A percentile compares a stretch with the other conserved stretches of the same genome.
Evolutionary conservation across 2,888 invertebrate genomes (phyloP).

Genomic region (Mythimna impura): DNA sequence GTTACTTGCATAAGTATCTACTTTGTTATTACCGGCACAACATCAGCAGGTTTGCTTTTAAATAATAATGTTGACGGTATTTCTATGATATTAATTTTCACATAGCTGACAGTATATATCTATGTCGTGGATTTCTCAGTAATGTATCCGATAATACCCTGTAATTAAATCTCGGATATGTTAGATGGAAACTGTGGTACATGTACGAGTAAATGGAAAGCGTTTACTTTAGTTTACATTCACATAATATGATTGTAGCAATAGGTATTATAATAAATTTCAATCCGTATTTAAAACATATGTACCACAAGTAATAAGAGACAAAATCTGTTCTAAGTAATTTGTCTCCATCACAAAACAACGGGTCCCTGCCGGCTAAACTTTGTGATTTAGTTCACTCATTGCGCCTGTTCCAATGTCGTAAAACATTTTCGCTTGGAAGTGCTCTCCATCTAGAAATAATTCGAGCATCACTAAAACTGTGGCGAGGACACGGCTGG

Average conservation of each 20-base stretch:
- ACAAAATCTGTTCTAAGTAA: conserved; percentile 54
- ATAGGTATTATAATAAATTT: conserved; percentile 4
- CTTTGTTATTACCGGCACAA: conserved; percentile 29
- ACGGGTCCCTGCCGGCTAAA: conserved; percentile 55
- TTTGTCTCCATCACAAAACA: conserved; percentile 61
- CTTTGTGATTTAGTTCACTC: conserved; percentile 65
- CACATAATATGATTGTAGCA: conserved; percentile 21
- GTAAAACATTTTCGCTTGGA: conserved; percentile 58
- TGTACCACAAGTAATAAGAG: conserved; percentile 40
- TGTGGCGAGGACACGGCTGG: conserved; percentile 65
- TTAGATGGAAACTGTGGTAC: conserved; percentile 33
- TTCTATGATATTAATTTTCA: not conserved
- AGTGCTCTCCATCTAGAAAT: conserved; percentile 63
- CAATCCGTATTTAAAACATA: no score
- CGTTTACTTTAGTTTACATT: conserved; percentile 27
- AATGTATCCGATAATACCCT: conserved; percentile 37
- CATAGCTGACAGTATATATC: not conserved
- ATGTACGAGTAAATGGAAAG: conserved; percentile 45
- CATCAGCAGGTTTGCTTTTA: conserved; percentile 23
- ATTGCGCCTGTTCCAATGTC: conserved; percentile 58
- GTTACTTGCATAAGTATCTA: conserved; percentile 26
- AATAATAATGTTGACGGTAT: conserved; percentile 11
- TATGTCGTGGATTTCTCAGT: not conserved
- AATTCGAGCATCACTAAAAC: conserved; percentile 63
- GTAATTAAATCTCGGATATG: conserved; percentile 46